phyloP scores from a whole-genome alignment of 2,797 vertebrate genomes.

The Kryptolebias ocellatus region DNA sequence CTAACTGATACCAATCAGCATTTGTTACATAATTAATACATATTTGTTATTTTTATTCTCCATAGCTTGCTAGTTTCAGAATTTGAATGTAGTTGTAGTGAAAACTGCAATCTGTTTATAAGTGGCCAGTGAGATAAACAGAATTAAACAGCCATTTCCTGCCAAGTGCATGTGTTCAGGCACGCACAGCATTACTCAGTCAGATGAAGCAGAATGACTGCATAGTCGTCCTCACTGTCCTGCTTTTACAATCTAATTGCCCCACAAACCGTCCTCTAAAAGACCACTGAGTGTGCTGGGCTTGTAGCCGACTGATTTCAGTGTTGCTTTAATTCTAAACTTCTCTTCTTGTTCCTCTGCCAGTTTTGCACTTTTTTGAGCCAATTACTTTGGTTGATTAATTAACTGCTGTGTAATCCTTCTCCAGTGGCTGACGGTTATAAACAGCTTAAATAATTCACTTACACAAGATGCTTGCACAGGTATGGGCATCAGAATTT shows the following conservation, averaged over 20 bases:
- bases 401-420: conserved; percentile 24
- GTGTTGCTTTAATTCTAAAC: conserved; percentile 33
- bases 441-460: not conserved
- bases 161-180: conserved; percentile 6
- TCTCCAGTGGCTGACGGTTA: not conserved
- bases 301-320: conserved; percentile 45
- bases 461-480: not conserved
- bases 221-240: conserved; percentile 32
- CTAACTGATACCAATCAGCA: not conserved
- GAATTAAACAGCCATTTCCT: not conserved
- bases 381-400: conserved; percentile 70
- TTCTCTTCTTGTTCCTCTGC: conserved; percentile 15
- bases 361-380: conserved; percentile 28
- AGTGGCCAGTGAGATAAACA: not conserved
- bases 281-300: conserved; percentile 32
- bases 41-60: not conserved
- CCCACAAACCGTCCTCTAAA: conserved; percentile 35
- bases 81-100: not conserved
- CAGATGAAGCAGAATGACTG: conserved; percentile 18
- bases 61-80: not conserved
- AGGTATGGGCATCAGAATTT: not conserved
- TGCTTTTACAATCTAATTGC: conserved; percentile 49
- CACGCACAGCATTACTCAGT: conserved; percentile 28
- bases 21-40: too few species aligned
- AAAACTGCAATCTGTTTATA: not conserved